Percentiles rank a stretch among this genome's conserved stretches.
Evolutionary conservation across 2,113 vertebrate species (phyloP).

Genomic region (Mirounga angustirostris): DNA sequence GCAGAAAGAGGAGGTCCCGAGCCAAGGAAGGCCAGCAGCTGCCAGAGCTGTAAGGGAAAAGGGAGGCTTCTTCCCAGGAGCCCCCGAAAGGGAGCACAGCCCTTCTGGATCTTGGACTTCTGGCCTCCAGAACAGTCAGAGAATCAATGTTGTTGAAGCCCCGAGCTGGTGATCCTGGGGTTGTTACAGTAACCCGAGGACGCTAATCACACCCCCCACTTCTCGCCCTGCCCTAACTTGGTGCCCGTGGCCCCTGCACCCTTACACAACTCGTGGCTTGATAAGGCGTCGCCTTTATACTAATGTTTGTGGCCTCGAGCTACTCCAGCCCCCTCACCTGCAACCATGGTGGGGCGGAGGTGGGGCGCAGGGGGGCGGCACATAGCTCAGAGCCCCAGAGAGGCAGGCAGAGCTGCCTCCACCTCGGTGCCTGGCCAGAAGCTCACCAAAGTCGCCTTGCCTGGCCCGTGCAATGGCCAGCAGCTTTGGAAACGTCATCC

Average conservation of each 20-base stretch:
- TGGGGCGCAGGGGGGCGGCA: not conserved
- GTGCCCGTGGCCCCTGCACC: fast-evolving
- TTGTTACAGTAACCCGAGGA: not conserved
- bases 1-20: not conserved
- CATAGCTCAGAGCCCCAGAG: not conserved
- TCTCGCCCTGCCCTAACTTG: fast-evolving
- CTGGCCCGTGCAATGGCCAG: not conserved
- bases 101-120: not conserved
- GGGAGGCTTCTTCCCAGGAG: not conserved
- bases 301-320: not conserved
- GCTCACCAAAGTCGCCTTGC: not conserved
- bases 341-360: fast-evolving
- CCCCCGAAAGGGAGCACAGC: fast-evolving
- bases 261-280: fast-evolving
- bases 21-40: not conserved
- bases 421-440: not conserved
- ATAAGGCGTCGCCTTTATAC: fast-evolving
- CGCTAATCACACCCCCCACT: fast-evolving
- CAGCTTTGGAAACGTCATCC: not conserved
- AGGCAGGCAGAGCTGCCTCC: not conserved
- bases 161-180: fast-evolving
- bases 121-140: not conserved
- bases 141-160: fast-evolving
- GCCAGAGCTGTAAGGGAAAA: fast-evolving
- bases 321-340: not conserved